Conservation (phyloP, 2,888 invertebrate species). For the Acleris holmiana region DNA sequence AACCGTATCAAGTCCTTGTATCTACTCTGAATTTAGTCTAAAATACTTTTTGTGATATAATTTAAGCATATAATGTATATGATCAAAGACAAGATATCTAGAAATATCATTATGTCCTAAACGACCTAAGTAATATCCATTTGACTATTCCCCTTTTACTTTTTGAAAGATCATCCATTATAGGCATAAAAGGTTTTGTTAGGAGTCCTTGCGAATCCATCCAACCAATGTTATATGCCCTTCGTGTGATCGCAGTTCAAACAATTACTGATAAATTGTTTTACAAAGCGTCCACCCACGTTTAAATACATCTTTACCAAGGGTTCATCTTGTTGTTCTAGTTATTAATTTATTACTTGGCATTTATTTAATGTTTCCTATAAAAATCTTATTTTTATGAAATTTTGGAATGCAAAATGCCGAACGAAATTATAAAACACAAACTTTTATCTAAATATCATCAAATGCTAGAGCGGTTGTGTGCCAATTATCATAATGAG, state of each 20-base stretch:
- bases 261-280: conserved; percentile 28
- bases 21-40: too few species aligned
- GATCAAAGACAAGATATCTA: conserved; percentile 50
- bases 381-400: background rate
- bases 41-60: conserved; percentile 44
- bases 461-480: conserved; percentile 56
- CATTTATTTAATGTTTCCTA: too few species aligned
- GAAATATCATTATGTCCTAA: conserved; percentile 65
- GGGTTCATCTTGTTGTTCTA: background rate
- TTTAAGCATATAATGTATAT: conserved; percentile 58
- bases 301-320: background rate
- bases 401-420: too few species aligned
- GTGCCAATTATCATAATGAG: conserved; percentile 70
- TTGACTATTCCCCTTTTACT: conserved; percentile 58
- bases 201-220: conserved; percentile 35
- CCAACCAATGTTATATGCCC: conserved; percentile 17
- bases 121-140: conserved; percentile 58
- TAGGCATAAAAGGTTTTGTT: conserved; percentile 59
- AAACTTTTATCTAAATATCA: conserved; percentile 36
- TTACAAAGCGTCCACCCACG: conserved; percentile 4
- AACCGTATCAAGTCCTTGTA: too few species aligned
- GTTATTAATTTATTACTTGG: background rate
- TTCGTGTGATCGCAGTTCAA: conserved; percentile 25
- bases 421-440: too few species aligned
- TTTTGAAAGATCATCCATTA: conserved; percentile 70